phyloP scores from a whole-genome alignment of 1,140 invertebrate species.

The Zaprionus capensis region DNA sequence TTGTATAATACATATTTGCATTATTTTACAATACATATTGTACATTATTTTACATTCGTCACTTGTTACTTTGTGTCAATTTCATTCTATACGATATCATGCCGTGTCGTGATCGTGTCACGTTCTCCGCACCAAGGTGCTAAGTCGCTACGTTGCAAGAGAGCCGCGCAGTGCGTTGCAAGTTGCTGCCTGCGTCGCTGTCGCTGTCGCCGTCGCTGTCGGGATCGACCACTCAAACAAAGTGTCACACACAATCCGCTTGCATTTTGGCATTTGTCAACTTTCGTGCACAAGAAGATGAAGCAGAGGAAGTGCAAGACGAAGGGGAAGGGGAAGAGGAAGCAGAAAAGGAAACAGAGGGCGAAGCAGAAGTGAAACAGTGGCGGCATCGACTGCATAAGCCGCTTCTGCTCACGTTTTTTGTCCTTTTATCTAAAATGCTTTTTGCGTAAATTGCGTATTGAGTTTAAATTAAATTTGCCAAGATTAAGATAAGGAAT shows the following conservation, averaged over 20 bases:
- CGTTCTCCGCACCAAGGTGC: slow-evolving; percentile 4
- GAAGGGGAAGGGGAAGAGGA: neutral
- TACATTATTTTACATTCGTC: no score
- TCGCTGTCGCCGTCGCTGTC: neutral
- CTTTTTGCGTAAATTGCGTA: slow-evolving; percentile 83
- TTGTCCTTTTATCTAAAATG: slow-evolving; percentile 80
- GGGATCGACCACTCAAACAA: slow-evolving; percentile 55
- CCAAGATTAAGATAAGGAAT: slow-evolving; percentile 79
- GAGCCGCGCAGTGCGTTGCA: neutral
- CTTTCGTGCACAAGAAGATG: slow-evolving; percentile 56
- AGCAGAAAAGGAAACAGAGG: slow-evolving; percentile 11
- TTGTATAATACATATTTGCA: no score
- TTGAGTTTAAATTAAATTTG: slow-evolving; percentile 83
- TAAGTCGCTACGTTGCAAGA: slow-evolving; percentile 13
- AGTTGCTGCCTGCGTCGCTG: slow-evolving; percentile 5
- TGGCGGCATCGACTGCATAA: slow-evolving; percentile 59
- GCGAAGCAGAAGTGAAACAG: slow-evolving; percentile 38
- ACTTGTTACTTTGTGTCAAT: no score
- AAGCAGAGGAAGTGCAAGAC: neutral
- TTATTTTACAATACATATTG: no score
- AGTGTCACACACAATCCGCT: slow-evolving; percentile 81
- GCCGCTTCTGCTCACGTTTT: slow-evolving; percentile 63
- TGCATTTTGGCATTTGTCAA: slow-evolving; percentile 83
- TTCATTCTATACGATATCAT: no score
- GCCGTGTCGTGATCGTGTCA: neutral